phyloP scores from a whole-genome alignment of 2,888 invertebrate genomes.

The Drosophila pseudotakahashii region DNA sequence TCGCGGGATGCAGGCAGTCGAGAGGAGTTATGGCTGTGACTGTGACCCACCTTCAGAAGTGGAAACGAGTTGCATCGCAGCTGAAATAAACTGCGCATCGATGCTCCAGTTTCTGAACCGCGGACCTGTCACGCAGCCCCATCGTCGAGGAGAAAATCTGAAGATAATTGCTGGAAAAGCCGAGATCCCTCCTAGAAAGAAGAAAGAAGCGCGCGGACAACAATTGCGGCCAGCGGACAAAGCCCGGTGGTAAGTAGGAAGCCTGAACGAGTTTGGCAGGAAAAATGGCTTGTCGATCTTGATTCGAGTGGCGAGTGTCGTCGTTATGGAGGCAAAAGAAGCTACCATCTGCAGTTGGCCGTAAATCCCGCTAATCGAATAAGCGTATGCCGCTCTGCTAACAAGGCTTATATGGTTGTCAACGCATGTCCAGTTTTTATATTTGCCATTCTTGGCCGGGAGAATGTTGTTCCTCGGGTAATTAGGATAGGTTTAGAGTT shows the following conservation, averaged over 20 bases:
- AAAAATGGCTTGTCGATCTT: constrained; percentile 65
- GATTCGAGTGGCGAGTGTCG: constrained; percentile 41
- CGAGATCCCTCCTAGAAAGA: constrained; percentile 70
- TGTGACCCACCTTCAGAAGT: constrained; percentile 82
- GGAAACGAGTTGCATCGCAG: constrained; percentile 56
- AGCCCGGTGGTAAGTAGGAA: constrained; percentile 21
- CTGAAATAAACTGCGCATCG: constrained; percentile 62
- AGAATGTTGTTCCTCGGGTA: constrained; percentile 30
- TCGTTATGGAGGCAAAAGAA: constrained; percentile 11
- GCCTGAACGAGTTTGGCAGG: constrained; percentile 67
- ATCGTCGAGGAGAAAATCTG: constrained; percentile 70
- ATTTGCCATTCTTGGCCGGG: constrained; percentile 27
- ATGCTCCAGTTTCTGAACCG: constrained; percentile 79
- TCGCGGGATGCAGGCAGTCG: constrained; percentile 35
- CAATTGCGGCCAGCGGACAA: constrained; percentile 64
- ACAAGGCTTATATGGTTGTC: constrained; percentile 32
- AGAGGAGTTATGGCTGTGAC: constrained; percentile 80
- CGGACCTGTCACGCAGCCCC: constrained; percentile 79
- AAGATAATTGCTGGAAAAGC: constrained; percentile 76
- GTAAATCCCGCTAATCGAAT: constrained; percentile 72
- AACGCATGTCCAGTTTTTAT: constrained; percentile 24
- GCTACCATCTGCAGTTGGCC: constrained; percentile 3
- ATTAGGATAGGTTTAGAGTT: constrained; percentile 25
- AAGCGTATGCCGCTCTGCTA: constrained; percentile 42
- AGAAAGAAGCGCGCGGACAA: constrained; percentile 56